Base-by-base conservation (phyloP, 2,888 invertebrate species). In the Scaptodrosophila latifasciaeformis region DNA sequence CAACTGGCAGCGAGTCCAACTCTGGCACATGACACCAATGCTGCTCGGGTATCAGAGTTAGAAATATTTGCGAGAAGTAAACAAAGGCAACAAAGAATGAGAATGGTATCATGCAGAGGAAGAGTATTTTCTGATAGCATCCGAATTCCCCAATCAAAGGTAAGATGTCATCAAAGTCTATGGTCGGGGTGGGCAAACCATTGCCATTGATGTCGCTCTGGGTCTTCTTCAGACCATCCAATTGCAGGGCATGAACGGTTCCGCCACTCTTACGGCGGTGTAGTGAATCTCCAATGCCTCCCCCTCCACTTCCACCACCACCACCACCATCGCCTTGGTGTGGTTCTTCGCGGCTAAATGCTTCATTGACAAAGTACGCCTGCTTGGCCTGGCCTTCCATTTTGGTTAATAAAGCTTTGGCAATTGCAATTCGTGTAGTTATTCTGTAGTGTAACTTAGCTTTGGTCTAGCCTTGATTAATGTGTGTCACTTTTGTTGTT, bases 1-100 rank as follows among this genome's bases (percentile, higher is more conserved):
- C 78, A 47, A 80, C 64, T 42, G 77, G 71, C 30, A 76, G 37
- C n/a, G 51, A 60, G 45, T 89, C 89, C 67, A 94, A 82, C 81
- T 93, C 93, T 0, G 94, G 93, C 3, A 94, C 88, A 87, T 89
- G 89, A 75, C 96, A 96, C 94, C 94, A 95, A 83, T 95, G 93
- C 65, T 92, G 89, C 56, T 93, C 93, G 0, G 93, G 95, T 56
- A 91, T 90, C 0, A 95, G 85, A 0, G 95, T 94, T 85, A 95
- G 92, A 81, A 96, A 96, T 52, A 96, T 93, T 88, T 96, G 95
- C 24, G 94, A 91, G 84, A 96, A 96, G 85, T 96, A 95, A 4
- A 95, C 94, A 87, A 94, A 95, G 1, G 95, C 93, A 27, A 95
- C 94, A 81, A 94, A 95, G 87, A 93, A 94, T 9, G 94, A 91